Evolutionary conservation across 1,140 invertebrate genomes (phyloP).

Genomic region (Coenobita brevimanus): DNA sequence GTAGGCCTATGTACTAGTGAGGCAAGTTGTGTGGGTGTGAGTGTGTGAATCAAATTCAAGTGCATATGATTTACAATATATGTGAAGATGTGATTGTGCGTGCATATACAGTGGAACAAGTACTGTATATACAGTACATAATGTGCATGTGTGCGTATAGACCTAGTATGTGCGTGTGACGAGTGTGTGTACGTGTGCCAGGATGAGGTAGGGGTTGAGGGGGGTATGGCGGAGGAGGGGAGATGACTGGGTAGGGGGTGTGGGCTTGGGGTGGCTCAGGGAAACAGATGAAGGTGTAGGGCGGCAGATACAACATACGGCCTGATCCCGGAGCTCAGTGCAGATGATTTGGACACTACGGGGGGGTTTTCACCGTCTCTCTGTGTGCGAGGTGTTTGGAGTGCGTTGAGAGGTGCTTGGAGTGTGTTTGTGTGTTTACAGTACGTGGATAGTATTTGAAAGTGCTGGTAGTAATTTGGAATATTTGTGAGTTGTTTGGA

Average conservation of each 20-base stretch:
- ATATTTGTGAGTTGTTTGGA: too few species aligned
- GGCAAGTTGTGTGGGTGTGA: too few species aligned
- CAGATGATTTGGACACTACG: constrained; percentile 36
- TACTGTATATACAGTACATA: too few species aligned
- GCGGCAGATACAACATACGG: constrained; percentile 20
- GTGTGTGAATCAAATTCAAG: too few species aligned
- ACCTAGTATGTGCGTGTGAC: not conserved
- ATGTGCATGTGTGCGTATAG: too few species aligned
- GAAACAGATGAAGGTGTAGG: constrained; percentile 39
- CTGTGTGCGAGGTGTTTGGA: constrained; percentile 2
- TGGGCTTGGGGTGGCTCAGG: not conserved
- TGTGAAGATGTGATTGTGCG: too few species aligned
- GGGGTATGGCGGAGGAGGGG: not conserved
- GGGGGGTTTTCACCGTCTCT: constrained; percentile 9
- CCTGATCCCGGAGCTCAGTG: constrained; percentile 25
- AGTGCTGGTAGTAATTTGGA: too few species aligned
- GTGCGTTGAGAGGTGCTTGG: too few species aligned
- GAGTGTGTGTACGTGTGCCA: not conserved
- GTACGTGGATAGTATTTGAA: not conserved
- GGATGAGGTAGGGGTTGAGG: not conserved
- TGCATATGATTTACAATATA: too few species aligned
- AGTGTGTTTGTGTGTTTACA: not conserved
- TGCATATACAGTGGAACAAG: too few species aligned
- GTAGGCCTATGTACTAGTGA: too few species aligned
- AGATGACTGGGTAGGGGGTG: not conserved